Evolutionary conservation across 2,888 invertebrate species (phyloP).

Genomic region (Acrocyrtus sp.): DNA sequence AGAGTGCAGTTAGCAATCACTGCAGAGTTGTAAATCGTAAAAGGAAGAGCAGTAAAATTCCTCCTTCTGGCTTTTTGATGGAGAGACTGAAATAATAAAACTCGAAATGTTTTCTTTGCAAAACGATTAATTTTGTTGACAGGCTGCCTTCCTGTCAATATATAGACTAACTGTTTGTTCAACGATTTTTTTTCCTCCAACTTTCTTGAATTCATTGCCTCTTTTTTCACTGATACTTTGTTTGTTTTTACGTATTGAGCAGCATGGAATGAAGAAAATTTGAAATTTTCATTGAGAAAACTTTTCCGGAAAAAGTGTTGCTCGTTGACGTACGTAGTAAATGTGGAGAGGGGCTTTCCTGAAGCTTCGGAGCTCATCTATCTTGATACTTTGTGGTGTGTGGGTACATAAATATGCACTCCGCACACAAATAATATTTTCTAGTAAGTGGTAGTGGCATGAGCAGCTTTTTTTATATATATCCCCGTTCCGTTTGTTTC

Average conservation of each 20-base stretch:
- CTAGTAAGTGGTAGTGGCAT: no score
- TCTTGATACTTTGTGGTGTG: no score
- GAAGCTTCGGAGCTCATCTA: no score
- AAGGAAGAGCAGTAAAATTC: slow-evolving; percentile 2
- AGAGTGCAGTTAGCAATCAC: no score
- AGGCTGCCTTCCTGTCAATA: slow-evolving; percentile 60
- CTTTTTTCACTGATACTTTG: slow-evolving; percentile 21
- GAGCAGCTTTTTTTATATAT: no score
- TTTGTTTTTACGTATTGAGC: no score
- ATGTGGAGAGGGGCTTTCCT: no score
- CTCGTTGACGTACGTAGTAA: no score
- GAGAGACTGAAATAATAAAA: slow-evolving; percentile 57
- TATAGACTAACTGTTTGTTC: slow-evolving; percentile 51
- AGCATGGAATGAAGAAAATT: slow-evolving; percentile 26
- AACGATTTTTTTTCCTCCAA: slow-evolving; percentile 28
- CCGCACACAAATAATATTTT: no score
- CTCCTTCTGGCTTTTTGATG: slow-evolving; percentile 36
- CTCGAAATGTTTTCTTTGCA: slow-evolving; percentile 59
- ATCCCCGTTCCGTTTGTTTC: no score
- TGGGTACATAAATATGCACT: no score
- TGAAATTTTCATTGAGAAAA: slow-evolving; percentile 43
- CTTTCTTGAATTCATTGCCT: slow-evolving; percentile 34
- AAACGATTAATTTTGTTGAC: slow-evolving; percentile 62
- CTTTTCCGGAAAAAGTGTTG: neutral
- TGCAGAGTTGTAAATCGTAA: slow-evolving; percentile 6